phyloP scores from a whole-genome alignment of 2,113 vertebrate species.

The Octodon degus region DNA sequence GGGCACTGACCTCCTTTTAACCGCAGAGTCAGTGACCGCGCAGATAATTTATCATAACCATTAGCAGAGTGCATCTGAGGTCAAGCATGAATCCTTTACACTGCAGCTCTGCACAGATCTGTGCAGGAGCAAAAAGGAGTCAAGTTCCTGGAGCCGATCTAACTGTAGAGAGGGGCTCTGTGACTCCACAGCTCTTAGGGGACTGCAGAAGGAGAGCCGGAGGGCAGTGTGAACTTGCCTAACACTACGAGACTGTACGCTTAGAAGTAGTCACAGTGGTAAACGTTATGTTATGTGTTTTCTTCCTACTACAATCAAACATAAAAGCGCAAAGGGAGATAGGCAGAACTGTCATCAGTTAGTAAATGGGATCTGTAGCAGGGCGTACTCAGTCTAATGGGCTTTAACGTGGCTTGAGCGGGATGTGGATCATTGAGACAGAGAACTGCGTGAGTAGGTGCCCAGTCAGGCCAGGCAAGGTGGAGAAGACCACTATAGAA shows the following conservation, averaged over 20 bases:
- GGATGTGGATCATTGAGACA: neutral
- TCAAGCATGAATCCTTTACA: neutral
- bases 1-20: slow-evolving; percentile 34
- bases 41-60: slow-evolving; percentile 37
- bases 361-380: neutral
- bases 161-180: neutral
- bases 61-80: neutral
- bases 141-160: neutral
- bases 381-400: neutral
- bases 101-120: neutral
- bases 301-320: neutral
- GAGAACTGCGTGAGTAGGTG: neutral
- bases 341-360: neutral
- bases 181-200: neutral
- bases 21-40: slow-evolving; percentile 31
- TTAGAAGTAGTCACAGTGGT: neutral
- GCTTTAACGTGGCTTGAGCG: neutral
- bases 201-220: slow-evolving; percentile 5
- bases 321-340: neutral
- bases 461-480: neutral
- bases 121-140: neutral
- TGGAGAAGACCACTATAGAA: neutral
- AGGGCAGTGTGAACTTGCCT: neutral
- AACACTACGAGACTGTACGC: neutral
- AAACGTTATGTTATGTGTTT: neutral